Conservation (phyloP, 1,140 invertebrate species). For the Heliconius hewitsoni region DNA sequence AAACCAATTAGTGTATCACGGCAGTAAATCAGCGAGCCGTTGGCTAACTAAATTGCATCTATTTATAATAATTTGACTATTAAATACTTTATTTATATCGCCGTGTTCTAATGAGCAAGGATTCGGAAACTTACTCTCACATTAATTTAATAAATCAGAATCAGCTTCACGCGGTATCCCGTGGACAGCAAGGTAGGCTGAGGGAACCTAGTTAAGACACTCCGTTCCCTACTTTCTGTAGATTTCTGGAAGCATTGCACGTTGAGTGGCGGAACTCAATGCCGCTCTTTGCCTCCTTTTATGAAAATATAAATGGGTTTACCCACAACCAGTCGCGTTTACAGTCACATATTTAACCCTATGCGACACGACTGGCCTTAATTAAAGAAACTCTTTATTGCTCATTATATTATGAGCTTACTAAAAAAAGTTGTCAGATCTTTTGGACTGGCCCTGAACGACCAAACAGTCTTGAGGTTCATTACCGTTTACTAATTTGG, state of each 20-base stretch:
- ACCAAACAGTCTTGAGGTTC: background rate
- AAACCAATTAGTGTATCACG: constrained; percentile 12
- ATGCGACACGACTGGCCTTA: too few relatives aligned
- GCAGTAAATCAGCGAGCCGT: constrained; percentile 1
- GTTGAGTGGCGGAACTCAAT: too few relatives aligned
- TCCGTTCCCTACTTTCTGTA: too few relatives aligned
- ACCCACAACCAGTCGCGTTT: too few relatives aligned
- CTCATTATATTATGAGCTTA: background rate
- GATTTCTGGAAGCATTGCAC: too few relatives aligned
- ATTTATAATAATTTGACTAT: constrained; percentile 8
- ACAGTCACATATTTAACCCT: too few relatives aligned
- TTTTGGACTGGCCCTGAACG: background rate
- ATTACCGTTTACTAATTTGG: constrained; percentile 36
- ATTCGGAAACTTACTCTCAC: background rate
- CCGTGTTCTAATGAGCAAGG: background rate
- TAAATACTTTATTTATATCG: constrained; percentile 3
- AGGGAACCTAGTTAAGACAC: too few relatives aligned
- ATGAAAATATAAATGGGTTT: too few relatives aligned
- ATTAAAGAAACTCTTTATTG: background rate
- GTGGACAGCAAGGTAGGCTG: too few relatives aligned
- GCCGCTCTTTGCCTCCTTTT: too few relatives aligned
- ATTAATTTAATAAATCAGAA: background rate
- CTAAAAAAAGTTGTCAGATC: background rate
- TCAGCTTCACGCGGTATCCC: too few relatives aligned
- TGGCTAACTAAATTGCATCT: constrained; percentile 12